A percentile compares a stretch with the other conserved stretches of the same genome.
Evolutionary conservation across 2,113 vertebrate species (phyloP).

Genomic region (Callaeas wilsoni): DNA sequence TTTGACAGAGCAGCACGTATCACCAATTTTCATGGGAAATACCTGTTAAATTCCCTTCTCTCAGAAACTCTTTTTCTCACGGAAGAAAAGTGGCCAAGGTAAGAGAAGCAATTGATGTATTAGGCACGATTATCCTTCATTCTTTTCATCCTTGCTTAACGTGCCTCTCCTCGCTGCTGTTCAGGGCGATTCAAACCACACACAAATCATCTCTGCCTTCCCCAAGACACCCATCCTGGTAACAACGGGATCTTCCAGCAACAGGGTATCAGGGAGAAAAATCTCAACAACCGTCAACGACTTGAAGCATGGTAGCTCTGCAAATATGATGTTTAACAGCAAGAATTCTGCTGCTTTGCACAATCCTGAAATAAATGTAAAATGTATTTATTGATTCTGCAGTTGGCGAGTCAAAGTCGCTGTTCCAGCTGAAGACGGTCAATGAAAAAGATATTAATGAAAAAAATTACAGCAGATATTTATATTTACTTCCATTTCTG

Average conservation of each 20-base stretch:
- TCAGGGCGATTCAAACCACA: not conserved
- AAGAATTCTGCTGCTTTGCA: not conserved
- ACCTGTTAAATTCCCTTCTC: not conserved
- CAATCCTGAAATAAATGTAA: not conserved
- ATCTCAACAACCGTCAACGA: not conserved
- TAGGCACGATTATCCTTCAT: not conserved
- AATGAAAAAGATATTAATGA: not conserved
- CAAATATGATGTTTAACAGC: not conserved
- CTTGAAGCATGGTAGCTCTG: not conserved
- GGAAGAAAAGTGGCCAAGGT: not conserved
- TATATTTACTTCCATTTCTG: not conserved
- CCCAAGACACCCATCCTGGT: not conserved
- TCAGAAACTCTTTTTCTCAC: not conserved
- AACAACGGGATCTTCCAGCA: not conserved
- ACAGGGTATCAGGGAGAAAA: not conserved
- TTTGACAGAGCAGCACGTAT: not conserved
- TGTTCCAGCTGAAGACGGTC: not conserved
- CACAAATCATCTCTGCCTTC: not conserved
- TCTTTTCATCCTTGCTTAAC: not conserved
- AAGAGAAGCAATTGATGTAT: not conserved
- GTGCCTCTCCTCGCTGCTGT: not conserved
- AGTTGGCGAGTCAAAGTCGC: not conserved
- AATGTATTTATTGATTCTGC: not conserved
- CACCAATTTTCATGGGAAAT: not conserved
- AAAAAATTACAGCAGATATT: not conserved